Evolutionary conservation across 2,113 vertebrate genomes (phyloP).

Genomic region (Equus przewalskii): DNA sequence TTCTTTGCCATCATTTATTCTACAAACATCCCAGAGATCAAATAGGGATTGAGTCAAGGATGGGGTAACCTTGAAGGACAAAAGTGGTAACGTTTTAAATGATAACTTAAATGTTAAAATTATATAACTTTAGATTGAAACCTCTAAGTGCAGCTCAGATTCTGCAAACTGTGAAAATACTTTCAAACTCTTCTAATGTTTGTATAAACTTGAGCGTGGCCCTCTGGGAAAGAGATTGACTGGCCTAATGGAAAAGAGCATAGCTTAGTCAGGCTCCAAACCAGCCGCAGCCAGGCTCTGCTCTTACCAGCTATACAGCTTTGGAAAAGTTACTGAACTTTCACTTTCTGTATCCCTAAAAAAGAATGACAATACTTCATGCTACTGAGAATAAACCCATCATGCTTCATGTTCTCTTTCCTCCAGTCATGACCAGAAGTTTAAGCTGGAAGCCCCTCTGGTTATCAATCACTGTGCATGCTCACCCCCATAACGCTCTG

Average conservation of each 20-base stretch:
- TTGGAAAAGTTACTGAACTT: neutral
- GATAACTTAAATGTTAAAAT: conserved; percentile 27
- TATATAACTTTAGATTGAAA: conserved; percentile 7
- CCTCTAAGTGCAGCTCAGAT: neutral
- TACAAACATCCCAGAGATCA: neutral
- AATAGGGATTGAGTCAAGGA: neutral
- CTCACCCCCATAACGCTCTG: neutral
- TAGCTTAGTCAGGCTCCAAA: neutral
- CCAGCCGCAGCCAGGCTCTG: neutral
- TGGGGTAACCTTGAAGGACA: neutral
- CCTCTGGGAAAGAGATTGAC: neutral
- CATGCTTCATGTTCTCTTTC: neutral
- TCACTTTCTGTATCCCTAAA: neutral
- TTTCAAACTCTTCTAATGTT: neutral
- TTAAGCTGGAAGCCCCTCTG: neutral
- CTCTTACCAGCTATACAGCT: neutral
- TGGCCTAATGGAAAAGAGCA: neutral
- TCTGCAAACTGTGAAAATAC: neutral
- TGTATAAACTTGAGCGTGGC: neutral
- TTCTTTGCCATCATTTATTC: neutral
- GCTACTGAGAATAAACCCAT: neutral
- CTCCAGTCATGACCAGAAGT: neutral
- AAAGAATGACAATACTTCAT: neutral
- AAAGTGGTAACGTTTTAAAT: neutral
- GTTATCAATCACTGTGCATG: neutral